Evolutionary conservation across 2,797 vertebrate genomes (phyloP).

Genomic region (Euphonia xanthogaster): DNA sequence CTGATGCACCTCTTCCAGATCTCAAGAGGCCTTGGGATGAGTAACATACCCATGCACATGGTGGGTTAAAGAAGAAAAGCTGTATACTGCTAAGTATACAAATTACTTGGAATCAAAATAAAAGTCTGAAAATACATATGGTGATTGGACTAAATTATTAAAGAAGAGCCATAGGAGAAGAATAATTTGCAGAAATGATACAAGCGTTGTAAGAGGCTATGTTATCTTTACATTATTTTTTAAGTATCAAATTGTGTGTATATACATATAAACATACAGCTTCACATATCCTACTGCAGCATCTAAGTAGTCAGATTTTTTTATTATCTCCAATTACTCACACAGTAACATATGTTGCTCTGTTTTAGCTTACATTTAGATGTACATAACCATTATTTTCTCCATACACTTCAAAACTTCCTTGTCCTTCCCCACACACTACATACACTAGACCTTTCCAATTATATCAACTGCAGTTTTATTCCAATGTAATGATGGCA

Average conservation of each 20-base stretch:
- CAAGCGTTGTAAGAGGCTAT: not conserved
- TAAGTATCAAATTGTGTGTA: not conserved
- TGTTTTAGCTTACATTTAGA: not conserved
- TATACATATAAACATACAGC: not conserved
- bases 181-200: not conserved
- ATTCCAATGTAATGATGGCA: not conserved
- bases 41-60: not conserved
- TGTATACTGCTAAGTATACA: not conserved
- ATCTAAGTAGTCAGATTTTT: not conserved
- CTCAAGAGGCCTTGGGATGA: not conserved
- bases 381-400: not conserved
- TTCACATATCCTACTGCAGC: not conserved
- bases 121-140: not conserved
- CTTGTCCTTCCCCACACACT: not conserved
- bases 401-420: not conserved
- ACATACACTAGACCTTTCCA: not conserved
- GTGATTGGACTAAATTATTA: not conserved
- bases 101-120: not conserved
- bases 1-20: not conserved
- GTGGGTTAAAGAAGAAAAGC: not conserved
- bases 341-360: not conserved
- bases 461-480: not conserved
- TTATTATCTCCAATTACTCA: not conserved
- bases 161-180: not conserved
- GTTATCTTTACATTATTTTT: not conserved